Evolutionary conservation across 2,113 vertebrate species (phyloP).

Genomic region (Notothenia rossii): DNA sequence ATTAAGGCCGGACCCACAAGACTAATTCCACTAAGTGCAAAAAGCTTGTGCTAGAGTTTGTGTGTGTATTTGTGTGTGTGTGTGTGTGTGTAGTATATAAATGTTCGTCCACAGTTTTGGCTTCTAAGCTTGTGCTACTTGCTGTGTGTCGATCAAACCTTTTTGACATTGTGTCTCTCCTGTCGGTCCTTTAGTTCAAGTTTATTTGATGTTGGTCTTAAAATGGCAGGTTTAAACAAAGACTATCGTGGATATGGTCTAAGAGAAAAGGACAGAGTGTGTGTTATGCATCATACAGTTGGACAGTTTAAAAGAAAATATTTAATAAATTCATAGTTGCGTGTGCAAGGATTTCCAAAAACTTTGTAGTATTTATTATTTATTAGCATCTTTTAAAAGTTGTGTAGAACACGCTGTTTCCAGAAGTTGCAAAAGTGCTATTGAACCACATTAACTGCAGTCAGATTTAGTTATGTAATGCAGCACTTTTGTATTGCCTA

Average conservation of each 20-base stretch:
- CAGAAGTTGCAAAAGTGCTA: slow-evolving; percentile 4
- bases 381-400: slow-evolving; percentile 24
- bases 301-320: slow-evolving; percentile 20
- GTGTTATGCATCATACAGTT: neutral
- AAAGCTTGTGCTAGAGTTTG: slow-evolving; percentile 45
- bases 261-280: neutral
- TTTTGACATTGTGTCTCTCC: slow-evolving; percentile 6
- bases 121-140: slow-evolving; percentile 10
- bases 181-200: neutral
- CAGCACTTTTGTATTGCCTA: neutral
- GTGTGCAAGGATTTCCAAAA: slow-evolving; percentile 10
- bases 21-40: slow-evolving; percentile 77
- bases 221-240: neutral
- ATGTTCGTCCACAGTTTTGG: neutral
- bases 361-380: slow-evolving; percentile 39
- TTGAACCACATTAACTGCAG: slow-evolving; percentile 1
- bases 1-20: slow-evolving; percentile 60
- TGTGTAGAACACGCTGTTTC: slow-evolving; percentile 15
- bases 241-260: neutral
- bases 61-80: neutral
- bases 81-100: neutral
- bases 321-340: slow-evolving; percentile 11
- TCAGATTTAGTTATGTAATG: slow-evolving; percentile 5
- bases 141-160: neutral
- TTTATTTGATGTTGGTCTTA: neutral